Percentiles rank a stretch among this genome's conserved stretches.
Conservation (phyloP, 1,140 invertebrate genomes). For the Drosophila dunni region DNA sequence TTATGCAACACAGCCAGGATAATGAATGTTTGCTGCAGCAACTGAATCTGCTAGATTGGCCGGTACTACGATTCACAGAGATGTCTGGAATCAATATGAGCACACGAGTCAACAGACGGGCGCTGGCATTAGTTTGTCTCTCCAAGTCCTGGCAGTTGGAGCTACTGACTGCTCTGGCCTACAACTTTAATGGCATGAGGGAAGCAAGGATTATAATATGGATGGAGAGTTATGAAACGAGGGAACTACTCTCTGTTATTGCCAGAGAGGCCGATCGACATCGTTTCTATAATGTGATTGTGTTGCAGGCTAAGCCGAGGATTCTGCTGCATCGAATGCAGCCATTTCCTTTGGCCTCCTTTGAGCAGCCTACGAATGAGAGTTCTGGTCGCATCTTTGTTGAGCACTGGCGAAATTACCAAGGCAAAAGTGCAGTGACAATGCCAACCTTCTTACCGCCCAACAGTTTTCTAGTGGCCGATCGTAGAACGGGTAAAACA, state of each 20-base stretch:
- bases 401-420: constrained; percentile 38
- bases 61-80: constrained; percentile 45
- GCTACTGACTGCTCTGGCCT: constrained; percentile 28
- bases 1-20: constrained; percentile 40
- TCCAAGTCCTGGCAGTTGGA: constrained; percentile 7
- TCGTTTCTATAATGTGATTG: constrained; percentile 34
- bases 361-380: background rate
- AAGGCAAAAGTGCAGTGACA: constrained; percentile 26
- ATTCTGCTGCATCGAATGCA: constrained; percentile 6
- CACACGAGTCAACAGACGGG: background rate
- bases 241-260: background rate
- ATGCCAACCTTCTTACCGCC: constrained; percentile 32
- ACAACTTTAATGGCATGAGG: constrained; percentile 37
- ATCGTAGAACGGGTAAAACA: constrained; percentile 11
- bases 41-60: constrained; percentile 30
- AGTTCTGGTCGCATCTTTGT: constrained; percentile 20
- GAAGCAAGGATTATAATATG: constrained; percentile 45
- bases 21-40: constrained; percentile 16
- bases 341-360: constrained; percentile 46
- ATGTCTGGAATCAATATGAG: constrained; percentile 4
- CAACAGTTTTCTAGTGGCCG: constrained; percentile 4
- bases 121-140: constrained; percentile 39
- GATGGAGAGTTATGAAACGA: background rate
- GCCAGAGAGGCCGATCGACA: background rate
- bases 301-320: constrained; percentile 3